These are phyloP conservation scores for Aptenodytes forsteri DNA, from an alignment of 2,113 vertebrate genomes.

Conservation along the genomic window DNA sequence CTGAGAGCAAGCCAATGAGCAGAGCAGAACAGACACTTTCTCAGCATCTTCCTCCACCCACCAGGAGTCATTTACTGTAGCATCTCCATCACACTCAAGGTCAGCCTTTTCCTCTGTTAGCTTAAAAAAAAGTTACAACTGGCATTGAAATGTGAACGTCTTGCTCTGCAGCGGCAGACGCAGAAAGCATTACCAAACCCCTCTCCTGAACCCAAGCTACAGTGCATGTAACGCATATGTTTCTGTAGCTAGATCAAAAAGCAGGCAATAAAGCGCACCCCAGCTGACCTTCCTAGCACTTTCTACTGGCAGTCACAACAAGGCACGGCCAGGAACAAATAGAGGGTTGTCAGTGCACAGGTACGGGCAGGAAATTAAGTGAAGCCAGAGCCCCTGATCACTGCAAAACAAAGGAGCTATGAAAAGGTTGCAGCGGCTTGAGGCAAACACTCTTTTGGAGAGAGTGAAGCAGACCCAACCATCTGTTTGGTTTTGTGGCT, in stretches of 20 bases:
- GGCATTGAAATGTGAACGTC: neutral
- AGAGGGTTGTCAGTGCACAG: neutral
- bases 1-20: neutral
- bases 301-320: neutral
- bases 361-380: neutral
- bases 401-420: neutral
- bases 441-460: neutral
- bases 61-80: neutral
- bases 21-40: neutral
- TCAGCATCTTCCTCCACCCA: neutral
- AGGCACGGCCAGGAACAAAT: neutral
- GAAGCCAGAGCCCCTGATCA: neutral
- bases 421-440: neutral
- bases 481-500: neutral
- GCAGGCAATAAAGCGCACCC: neutral
- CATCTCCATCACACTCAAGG: neutral
- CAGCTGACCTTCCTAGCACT: neutral
- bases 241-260: neutral
- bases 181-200: rapidly evolving
- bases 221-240: neutral
- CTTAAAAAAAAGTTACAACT: neutral
- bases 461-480: neutral
- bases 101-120: neutral
- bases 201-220: neutral
- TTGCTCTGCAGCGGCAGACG: neutral